Conservation (phyloP, 2,888 invertebrate genomes). For the Oeneis ivallda region DNA sequence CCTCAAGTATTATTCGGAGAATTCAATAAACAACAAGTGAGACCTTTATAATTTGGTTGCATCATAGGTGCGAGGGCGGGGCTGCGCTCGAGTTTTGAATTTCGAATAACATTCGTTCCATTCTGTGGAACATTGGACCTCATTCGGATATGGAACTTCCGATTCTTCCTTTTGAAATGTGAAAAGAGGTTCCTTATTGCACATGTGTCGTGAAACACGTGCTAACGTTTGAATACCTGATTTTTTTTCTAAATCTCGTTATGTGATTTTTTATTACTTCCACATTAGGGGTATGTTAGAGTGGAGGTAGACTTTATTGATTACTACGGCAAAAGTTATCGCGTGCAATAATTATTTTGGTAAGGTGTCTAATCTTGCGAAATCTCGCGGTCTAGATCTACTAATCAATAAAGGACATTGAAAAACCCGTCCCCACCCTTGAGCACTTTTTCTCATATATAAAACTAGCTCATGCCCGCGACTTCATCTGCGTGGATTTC, state of each 20-base stretch:
- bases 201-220: slow-evolving; percentile 62
- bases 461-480: too few species aligned
- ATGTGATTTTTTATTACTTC: slow-evolving; percentile 38
- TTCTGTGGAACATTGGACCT: slow-evolving; percentile 32
- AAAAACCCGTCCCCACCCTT: too few species aligned
- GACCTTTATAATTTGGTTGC: slow-evolving; percentile 42
- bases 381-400: too few species aligned
- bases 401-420: too few species aligned
- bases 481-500: too few species aligned
- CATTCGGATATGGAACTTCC: slow-evolving; percentile 60
- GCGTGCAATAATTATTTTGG: not conserved
- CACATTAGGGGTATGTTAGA: slow-evolving; percentile 27
- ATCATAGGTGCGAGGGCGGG: slow-evolving; percentile 46
- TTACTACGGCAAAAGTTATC: not conserved
- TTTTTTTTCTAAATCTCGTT: slow-evolving; percentile 48
- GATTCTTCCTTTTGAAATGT: slow-evolving; percentile 59
- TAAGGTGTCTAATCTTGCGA: too few species aligned
- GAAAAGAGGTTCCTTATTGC: slow-evolving; percentile 50
- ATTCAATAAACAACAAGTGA: slow-evolving; percentile 35
- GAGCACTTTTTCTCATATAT: too few species aligned
- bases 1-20: slow-evolving; percentile 10
- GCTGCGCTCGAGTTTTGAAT: slow-evolving; percentile 51
- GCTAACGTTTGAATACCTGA: slow-evolving; percentile 53
- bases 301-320: slow-evolving; percentile 20
- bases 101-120: slow-evolving; percentile 10